Percentiles rank a stretch among this genome's conserved stretches.
These are phyloP conservation scores for Umimayanthus chanpuru DNA, from an alignment of 92 coral and sea anemone species.

Conservation along the genomic window DNA sequence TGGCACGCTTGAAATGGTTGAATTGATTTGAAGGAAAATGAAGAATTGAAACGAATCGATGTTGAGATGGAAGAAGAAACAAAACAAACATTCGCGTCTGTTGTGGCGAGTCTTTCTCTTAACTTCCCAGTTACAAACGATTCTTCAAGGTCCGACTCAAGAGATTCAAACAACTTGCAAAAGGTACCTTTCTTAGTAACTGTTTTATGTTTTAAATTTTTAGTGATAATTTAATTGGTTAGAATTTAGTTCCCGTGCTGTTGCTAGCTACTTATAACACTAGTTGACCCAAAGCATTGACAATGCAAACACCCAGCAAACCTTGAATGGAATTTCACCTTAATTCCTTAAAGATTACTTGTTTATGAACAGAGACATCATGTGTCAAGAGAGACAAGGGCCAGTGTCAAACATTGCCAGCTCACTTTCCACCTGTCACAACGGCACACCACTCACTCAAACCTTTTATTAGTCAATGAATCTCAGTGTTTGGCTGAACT, in stretches of 20 bases:
- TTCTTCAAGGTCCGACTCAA: not conserved
- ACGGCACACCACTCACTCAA: not conserved
- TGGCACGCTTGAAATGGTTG: not conserved
- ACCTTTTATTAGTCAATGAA: too few species aligned
- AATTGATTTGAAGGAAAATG: not conserved
- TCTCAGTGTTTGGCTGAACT: too few species aligned
- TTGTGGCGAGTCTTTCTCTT: not conserved
- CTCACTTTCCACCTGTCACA: not conserved
- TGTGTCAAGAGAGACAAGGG: not conserved
- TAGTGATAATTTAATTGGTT: not conserved
- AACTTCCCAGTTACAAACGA: not conserved
- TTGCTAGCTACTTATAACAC: not conserved
- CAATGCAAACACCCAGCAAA: not conserved
- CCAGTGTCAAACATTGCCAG: not conserved
- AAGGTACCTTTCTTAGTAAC: not conserved
- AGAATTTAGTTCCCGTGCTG: not conserved
- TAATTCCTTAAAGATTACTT: not conserved
- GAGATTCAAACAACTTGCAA: not conserved
- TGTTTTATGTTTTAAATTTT: not conserved
- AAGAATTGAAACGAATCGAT: not conserved
- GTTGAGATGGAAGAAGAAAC: not conserved
- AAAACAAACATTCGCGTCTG: not conserved
- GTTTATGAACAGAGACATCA: not conserved
- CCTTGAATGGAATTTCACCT: conserved; percentile 1
- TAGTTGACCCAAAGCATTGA: not conserved